phyloP scores from a whole-genome alignment of 2,797 vertebrate genomes.

The Dendrocincla fuliginosa region DNA sequence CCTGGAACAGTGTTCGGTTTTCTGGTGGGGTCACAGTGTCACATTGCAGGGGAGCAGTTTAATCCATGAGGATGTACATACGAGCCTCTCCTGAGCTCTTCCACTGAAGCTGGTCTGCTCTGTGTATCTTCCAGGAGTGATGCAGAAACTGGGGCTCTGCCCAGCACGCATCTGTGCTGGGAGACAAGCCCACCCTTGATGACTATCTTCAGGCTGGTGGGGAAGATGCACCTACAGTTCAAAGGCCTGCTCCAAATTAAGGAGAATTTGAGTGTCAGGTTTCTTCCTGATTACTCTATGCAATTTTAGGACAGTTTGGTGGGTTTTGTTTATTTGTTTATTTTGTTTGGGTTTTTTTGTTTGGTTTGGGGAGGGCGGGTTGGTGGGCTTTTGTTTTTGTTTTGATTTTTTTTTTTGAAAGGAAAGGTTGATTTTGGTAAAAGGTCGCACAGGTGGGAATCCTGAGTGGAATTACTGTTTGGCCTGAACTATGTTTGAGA shows the following conservation, averaged over 20 bases:
- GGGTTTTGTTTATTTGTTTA: neutral
- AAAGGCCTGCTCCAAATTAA: neutral
- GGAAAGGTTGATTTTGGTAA: neutral
- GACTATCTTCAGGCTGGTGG: neutral
- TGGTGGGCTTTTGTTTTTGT: too few species aligned
- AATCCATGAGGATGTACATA: neutral
- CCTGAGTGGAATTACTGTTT: neutral
- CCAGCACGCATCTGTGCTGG: accelerated
- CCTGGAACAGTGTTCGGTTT: neutral
- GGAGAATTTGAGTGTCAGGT: neutral
- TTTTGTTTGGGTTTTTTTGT: neutral
- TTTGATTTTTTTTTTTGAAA: neutral
- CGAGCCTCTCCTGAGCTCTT: neutral
- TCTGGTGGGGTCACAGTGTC: neutral
- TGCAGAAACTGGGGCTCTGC: neutral
- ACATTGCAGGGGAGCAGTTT: neutral
- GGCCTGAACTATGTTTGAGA: neutral
- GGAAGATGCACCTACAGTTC: neutral
- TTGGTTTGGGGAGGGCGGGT: neutral
- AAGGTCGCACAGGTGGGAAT: neutral
- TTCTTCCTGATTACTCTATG: neutral
- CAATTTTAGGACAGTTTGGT: neutral
- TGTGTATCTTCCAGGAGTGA: neutral
- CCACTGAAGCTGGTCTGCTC: neutral
- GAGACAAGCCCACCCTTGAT: neutral